Evolutionary conservation across 2,797 vertebrate species (phyloP).

Genomic region (Falco berigora): DNA sequence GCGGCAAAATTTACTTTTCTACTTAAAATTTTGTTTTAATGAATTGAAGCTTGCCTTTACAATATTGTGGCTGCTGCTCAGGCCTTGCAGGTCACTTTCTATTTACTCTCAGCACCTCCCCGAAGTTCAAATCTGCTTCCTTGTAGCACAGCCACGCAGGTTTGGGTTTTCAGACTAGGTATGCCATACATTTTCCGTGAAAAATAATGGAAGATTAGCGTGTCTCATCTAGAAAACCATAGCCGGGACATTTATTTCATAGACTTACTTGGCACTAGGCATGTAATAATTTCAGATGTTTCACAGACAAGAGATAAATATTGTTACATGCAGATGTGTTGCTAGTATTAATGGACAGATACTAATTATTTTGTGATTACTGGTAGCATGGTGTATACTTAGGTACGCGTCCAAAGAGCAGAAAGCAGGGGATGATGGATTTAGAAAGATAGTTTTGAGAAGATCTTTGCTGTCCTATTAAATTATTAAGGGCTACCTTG

Average conservation of each 20-base stretch:
- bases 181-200: not conserved
- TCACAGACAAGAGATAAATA: not conserved
- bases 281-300: not conserved
- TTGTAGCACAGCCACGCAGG: not conserved
- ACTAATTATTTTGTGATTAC: not conserved
- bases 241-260: not conserved
- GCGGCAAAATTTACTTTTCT: not conserved
- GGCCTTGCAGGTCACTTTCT: not conserved
- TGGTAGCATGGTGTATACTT: not conserved
- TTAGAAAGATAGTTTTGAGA: not conserved
- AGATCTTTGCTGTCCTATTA: not conserved
- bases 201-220: not conserved
- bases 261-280: not conserved
- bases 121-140: not conserved
- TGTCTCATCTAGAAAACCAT: not conserved
- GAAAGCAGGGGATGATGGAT: not conserved
- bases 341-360: not conserved
- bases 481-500: not conserved
- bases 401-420: not conserved
- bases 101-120: not conserved
- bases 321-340: not conserved
- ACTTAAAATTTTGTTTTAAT: not conserved
- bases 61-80: not conserved
- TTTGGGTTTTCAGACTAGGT: not conserved
- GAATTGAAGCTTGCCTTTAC: not conserved